A percentile compares a stretch with the other conserved stretches of the same genome.
phyloP scores from a whole-genome alignment of 2,888 invertebrate genomes.

The Ectobius pallidus region DNA sequence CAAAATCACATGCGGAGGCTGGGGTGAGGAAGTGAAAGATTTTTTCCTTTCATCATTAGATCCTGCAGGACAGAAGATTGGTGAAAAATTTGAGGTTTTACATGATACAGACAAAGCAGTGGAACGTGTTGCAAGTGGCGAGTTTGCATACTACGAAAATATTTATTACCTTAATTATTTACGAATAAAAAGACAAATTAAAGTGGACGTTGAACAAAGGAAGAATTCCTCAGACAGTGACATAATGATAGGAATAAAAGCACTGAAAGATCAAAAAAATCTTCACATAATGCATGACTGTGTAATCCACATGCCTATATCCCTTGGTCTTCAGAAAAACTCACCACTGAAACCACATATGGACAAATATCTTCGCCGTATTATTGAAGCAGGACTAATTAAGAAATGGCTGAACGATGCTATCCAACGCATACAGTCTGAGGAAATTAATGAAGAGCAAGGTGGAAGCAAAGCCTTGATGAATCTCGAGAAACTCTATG shows the following conservation, averaged over 20 bases:
- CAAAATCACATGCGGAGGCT: slow-evolving; percentile 70
- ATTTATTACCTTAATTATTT: slow-evolving; percentile 71
- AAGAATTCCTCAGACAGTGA: background rate
- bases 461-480: slow-evolving; percentile 64
- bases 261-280: background rate
- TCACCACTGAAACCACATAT: slow-evolving; percentile 68
- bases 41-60: slow-evolving; percentile 76
- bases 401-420: slow-evolving; percentile 81
- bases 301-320: slow-evolving; percentile 79
- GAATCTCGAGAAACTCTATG: slow-evolving; percentile 78
- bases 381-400: slow-evolving; percentile 78
- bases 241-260: slow-evolving; percentile 27
- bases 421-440: slow-evolving; percentile 65
- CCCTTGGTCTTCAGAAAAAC: slow-evolving; percentile 81
- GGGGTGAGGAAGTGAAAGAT: slow-evolving; percentile 71
- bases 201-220: slow-evolving; percentile 49
- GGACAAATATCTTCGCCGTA: slow-evolving; percentile 58
- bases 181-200: slow-evolving; percentile 63
- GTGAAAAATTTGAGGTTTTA: slow-evolving; percentile 67
- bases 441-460: slow-evolving; percentile 51
- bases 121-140: slow-evolving; percentile 69
- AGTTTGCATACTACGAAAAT: slow-evolving; percentile 82
- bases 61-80: slow-evolving; percentile 68
- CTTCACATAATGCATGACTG: slow-evolving; percentile 85
- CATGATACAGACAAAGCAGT: slow-evolving; percentile 68